Conservation (phyloP, 1,140 invertebrate genomes). For the Trachymyrmex cornetzi region DNA sequence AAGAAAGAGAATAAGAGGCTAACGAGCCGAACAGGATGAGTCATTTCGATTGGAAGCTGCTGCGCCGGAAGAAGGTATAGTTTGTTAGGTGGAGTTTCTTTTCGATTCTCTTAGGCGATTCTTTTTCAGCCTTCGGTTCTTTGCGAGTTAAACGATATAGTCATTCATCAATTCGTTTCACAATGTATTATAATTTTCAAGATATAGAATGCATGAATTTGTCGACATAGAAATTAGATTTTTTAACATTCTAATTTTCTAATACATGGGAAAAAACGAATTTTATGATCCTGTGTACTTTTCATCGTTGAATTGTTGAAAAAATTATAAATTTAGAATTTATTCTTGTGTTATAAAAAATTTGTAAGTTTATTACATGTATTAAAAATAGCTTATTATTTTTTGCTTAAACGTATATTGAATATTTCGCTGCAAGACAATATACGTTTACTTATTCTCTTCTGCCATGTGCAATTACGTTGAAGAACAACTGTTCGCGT, state of each 20-base stretch:
- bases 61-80: constrained; percentile 86
- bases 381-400: background rate
- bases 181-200: constrained; percentile 10
- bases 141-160: background rate
- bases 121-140: constrained; percentile 45
- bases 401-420: background rate
- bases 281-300: background rate
- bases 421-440: background rate
- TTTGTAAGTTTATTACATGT: background rate
- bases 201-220: background rate
- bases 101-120: constrained; percentile 12
- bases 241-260: background rate
- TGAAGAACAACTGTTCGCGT: constrained; percentile 14
- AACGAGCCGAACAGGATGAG: constrained; percentile 82
- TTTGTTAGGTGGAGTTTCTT: constrained; percentile 30
- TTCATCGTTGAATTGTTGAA: background rate
- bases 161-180: background rate
- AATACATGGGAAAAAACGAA: background rate
- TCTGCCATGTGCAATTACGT: background rate
- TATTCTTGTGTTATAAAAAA: background rate
- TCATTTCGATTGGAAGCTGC: constrained; percentile 86
- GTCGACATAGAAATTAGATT: background rate
- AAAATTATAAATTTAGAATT: background rate
- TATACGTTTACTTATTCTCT: constrained; percentile 23
- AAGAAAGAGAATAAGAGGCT: constrained; percentile 67